A percentile compares a stretch with the other conserved stretches of the same genome.
Evolutionary conservation across 2,113 vertebrate species (phyloP).

Genomic region (Ophiodon elongatus): DNA sequence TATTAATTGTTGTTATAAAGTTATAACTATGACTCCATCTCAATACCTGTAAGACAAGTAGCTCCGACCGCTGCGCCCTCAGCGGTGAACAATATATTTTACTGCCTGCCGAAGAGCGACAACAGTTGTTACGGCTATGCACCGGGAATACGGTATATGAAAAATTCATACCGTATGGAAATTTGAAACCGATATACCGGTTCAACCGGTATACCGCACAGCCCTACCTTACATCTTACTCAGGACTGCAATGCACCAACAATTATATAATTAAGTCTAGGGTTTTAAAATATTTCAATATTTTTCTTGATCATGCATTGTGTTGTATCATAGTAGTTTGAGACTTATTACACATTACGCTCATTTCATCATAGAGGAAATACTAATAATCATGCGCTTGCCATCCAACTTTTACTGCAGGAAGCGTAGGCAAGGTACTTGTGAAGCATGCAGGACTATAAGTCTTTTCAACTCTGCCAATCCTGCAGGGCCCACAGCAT

Average conservation of each 20-base stretch:
- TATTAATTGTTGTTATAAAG: no score
- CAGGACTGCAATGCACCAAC: not conserved
- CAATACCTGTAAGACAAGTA: no score
- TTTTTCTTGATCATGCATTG: not conserved
- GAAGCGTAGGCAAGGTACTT: not conserved
- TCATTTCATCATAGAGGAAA: not conserved
- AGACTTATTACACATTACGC: not conserved
- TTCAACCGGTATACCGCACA: no score
- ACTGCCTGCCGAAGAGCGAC: no score
- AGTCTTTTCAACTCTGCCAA: slow-evolving; percentile 55
- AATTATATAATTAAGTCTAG: not conserved
- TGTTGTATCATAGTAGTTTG: not conserved
- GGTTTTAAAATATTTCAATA: slow-evolving; percentile 1
- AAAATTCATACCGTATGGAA: no score
- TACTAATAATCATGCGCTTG: slow-evolving; percentile 8
- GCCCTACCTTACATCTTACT: not conserved
- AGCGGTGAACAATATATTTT: no score
- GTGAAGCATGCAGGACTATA: slow-evolving; percentile 29
- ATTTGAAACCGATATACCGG: no score
- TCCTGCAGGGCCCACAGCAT: slow-evolving; percentile 37
- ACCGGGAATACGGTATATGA: no score
- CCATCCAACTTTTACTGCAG: slow-evolving; percentile 26
- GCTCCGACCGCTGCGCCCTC: no score
- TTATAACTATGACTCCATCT: no score
- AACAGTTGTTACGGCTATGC: no score